Evolutionary conservation across 2,797 vertebrate species (phyloP), one percentile per base, ranked within the genome.

Genomic region (Halcyon chelicuti): DNA sequence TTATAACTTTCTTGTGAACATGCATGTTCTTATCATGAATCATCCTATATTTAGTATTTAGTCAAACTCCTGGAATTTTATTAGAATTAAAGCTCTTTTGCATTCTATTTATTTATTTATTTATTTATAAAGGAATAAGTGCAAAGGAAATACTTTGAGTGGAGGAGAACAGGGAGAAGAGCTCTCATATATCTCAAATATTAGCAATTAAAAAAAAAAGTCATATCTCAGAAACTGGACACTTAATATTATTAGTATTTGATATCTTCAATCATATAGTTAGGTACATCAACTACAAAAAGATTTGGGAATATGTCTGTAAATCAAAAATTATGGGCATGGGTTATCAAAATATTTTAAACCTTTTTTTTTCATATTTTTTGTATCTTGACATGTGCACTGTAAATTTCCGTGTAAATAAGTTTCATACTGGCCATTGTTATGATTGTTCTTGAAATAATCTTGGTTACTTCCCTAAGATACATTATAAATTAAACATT

Each of bases 401-500:
- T 17, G 15, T 23, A 28, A 73, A 66, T 28, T 67, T 84, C 57
- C 16, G 58, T 5, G 5, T 31, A 62, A 42, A 12, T 60, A 67
- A 51, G 49, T 75, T 82, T 52, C 22, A 31, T 62, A 79, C 31
- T 74, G 54, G 17, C 28, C 54, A 26, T 29, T 88, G 10, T 57
- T 58, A 35, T 7, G 46, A 21, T 49, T 94, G 85, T 44, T 96
- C 55, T 58, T 70, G 26, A 94, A 92, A 95, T 84, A 88, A 91
- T 57, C 23, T 37, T 67, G 39, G 10, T 90, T 95, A 8, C 25
- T 67, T 86, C 65, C 61, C 84, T 94, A 72, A 83, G 94, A 95
- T 72, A 74, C 7, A 9, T 17, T 77, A 49, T 35, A 95, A 94
- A 97, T 79, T 86, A 93, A 95, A 91, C 79, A 92, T 94, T 97